A percentile compares a stretch with the other conserved stretches of the same genome.
Conservation (phyloP, 1,140 invertebrate genomes). For the Bilobella aurantiaca region DNA sequence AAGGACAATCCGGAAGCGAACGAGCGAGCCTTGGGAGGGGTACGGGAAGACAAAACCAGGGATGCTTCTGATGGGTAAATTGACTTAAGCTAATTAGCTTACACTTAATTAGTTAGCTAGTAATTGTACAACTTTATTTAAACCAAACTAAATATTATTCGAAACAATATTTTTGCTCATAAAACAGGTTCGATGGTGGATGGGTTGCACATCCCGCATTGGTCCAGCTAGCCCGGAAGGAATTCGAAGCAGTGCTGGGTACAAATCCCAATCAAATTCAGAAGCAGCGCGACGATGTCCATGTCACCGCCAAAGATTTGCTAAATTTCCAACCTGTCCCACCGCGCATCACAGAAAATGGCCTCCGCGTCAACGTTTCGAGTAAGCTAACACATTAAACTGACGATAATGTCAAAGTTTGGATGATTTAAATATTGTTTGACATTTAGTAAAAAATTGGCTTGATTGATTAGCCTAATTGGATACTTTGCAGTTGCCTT, state of each 20-base stretch:
- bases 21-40: conserved; percentile 52
- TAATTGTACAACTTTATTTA: not conserved
- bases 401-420: not conserved
- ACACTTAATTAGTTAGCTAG: no score
- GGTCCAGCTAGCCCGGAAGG: conserved; percentile 40
- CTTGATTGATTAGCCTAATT: no score
- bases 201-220: conserved; percentile 38
- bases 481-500: conserved; percentile 47
- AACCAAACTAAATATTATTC: not conserved
- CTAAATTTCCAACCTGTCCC: conserved; percentile 21
- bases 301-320: conserved; percentile 14
- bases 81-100: no score
- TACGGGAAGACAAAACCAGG: conserved; percentile 57
- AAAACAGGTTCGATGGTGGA: conserved; percentile 38
- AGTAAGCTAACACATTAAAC: not conserved
- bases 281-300: conserved; percentile 20
- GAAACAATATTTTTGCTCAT: conserved; percentile 31
- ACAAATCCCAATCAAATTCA: conserved; percentile 44
- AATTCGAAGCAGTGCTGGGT: conserved; percentile 47
- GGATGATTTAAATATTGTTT: not conserved
- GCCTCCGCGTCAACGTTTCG: conserved; percentile 51
- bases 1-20: conserved; percentile 50
- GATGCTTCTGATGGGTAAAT: conserved; percentile 46
- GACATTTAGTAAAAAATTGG: no score
- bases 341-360: conserved; percentile 36